A percentile compares a stretch with the other conserved stretches of the same genome.
phyloP scores from a whole-genome alignment of 2,888 invertebrate genomes.

The Pelosia muscerda region DNA sequence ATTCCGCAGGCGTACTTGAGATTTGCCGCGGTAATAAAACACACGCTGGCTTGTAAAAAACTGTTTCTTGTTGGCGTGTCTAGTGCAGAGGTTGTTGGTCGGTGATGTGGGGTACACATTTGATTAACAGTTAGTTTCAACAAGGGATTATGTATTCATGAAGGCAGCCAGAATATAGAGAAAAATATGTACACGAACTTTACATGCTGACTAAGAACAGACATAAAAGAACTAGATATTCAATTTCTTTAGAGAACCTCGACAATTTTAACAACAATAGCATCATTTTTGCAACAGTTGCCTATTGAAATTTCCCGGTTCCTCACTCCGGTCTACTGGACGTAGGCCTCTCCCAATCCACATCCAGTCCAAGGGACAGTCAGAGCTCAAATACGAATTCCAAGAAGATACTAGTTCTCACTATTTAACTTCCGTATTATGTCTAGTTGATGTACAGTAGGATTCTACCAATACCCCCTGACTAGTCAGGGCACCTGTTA shows the following conservation, averaged over 20 bases:
- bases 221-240: not conserved
- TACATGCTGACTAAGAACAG: not conserved
- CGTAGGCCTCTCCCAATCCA: too few species aligned
- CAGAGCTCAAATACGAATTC: too few species aligned
- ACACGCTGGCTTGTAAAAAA: conserved; percentile 68
- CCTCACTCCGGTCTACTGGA: too few species aligned
- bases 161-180: not conserved
- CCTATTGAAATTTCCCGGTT: too few species aligned
- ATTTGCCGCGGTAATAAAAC: conserved; percentile 68
- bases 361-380: too few species aligned
- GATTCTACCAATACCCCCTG: too few species aligned
- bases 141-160: conserved; percentile 21
- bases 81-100: conserved; percentile 49
- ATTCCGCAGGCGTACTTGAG: conserved; percentile 60
- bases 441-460: too few species aligned
- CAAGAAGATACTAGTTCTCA: too few species aligned
- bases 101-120: conserved; percentile 12
- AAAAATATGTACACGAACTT: not conserved
- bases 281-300: too few species aligned
- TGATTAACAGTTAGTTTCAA: conserved; percentile 23
- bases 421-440: too few species aligned
- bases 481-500: too few species aligned
- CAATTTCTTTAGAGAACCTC: not conserved
- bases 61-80: conserved; percentile 41
- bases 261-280: not conserved